These are phyloP conservation scores for Leucopternis melanops DNA, from an alignment of 2,113 vertebrate species.

Conservation along the genomic window DNA sequence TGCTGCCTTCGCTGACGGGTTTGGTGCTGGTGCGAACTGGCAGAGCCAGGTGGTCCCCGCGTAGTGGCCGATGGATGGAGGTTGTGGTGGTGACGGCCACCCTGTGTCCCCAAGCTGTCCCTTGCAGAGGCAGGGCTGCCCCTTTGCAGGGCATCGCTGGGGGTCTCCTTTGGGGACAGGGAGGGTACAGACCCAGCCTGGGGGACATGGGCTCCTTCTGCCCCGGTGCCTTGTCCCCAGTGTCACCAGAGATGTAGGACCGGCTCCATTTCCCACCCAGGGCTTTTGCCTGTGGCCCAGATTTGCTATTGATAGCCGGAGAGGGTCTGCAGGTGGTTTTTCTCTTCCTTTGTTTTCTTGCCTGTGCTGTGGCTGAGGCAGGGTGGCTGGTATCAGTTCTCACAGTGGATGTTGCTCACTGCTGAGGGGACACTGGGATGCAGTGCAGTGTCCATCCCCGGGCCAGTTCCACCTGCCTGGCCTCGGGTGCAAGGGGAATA, in stretches of 20 bases:
- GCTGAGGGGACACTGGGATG: background rate
- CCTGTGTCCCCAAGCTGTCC: background rate
- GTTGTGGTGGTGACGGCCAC: background rate
- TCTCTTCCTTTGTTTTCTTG: background rate
- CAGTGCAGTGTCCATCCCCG: background rate
- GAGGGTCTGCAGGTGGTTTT: background rate
- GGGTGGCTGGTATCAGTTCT: background rate
- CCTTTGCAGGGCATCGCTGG: fast-evolving
- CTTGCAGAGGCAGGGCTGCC: background rate
- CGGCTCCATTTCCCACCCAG: background rate
- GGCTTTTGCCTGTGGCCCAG: background rate
- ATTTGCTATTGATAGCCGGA: background rate
- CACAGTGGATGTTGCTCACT: background rate
- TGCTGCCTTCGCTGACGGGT: background rate
- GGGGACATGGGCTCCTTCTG: background rate
- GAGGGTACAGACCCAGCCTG: background rate
- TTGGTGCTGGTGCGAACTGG: background rate
- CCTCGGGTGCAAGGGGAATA: background rate
- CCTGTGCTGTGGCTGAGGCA: background rate
- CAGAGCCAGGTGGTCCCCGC: fast-evolving
- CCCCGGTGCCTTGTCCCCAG: fast-evolving
- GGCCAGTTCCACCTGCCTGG: background rate
- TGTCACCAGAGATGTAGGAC: background rate
- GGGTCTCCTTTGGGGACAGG: background rate
- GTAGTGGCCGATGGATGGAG: background rate